A percentile compares a stretch with the other conserved stretches of the same genome.
phyloP scores from a whole-genome alignment of 2,888 invertebrate species.

The Dynastes hyllus region DNA sequence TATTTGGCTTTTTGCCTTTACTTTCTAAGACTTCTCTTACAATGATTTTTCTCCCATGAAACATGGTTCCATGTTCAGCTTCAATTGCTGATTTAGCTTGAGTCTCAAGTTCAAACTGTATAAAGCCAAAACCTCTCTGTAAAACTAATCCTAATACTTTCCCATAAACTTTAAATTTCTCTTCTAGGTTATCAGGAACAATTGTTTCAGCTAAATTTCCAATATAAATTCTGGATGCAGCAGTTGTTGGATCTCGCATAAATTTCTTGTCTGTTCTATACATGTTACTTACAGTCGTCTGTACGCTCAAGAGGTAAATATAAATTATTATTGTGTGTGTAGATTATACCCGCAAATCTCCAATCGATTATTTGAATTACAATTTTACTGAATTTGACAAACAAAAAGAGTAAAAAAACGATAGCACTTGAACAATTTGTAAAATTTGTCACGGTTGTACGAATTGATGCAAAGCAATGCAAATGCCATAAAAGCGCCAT shows the following conservation, averaged over 20 bases:
- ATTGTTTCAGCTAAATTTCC: conserved; percentile 81
- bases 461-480: too few relatives aligned
- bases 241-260: conserved; percentile 84
- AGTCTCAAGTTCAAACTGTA: conserved; percentile 86
- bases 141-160: conserved; percentile 80
- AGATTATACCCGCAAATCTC: too few relatives aligned
- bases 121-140: conserved; percentile 89
- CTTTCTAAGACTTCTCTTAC: conserved; percentile 76
- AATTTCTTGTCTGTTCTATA: conserved; percentile 70
- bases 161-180: conserved; percentile 85
- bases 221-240: conserved; percentile 85
- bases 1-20: conserved; percentile 61
- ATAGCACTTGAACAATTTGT: too few relatives aligned
- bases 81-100: conserved; percentile 85
- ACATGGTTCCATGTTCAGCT: conserved; percentile 80
- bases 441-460: too few relatives aligned
- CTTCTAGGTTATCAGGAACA: conserved; percentile 79
- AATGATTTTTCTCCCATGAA: conserved; percentile 82
- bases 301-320: background rate
- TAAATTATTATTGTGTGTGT: too few relatives aligned
- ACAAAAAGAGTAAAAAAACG: too few relatives aligned
- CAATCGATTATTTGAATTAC: too few relatives aligned
- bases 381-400: too few relatives aligned
- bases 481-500: too few relatives aligned
- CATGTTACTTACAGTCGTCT: conserved; percentile 59